A percentile compares a stretch with the other conserved stretches of the same genome.
phyloP scores from a whole-genome alignment of 2,797 vertebrate species.

The Pachyuromys duprasi region DNA sequence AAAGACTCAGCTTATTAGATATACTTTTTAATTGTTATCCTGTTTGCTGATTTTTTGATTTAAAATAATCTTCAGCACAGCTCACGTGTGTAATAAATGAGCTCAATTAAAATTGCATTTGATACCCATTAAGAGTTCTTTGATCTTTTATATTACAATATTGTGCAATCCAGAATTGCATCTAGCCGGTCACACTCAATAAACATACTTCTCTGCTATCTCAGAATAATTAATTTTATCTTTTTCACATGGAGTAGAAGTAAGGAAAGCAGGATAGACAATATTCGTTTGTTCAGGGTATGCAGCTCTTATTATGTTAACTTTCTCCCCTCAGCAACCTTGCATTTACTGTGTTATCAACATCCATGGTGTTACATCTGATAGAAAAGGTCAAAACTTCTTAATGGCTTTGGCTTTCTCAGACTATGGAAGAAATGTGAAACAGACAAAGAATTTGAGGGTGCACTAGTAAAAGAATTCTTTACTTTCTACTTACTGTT shows the following conservation, averaged over 20 bases:
- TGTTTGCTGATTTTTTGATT: slow-evolving; percentile 47
- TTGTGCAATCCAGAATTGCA: slow-evolving; percentile 64
- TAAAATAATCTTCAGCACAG: slow-evolving; percentile 60
- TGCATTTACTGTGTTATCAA: neutral
- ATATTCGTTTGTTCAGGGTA: slow-evolving; percentile 72
- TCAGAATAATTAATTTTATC: slow-evolving; percentile 81
- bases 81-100: slow-evolving; percentile 70
- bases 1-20: slow-evolving; percentile 29
- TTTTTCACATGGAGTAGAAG: slow-evolving; percentile 72
- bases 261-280: slow-evolving; percentile 63
- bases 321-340: neutral
- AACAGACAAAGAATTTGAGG: neutral
- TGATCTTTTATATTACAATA: slow-evolving; percentile 79
- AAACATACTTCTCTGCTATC: slow-evolving; percentile 73
- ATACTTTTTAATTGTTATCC: slow-evolving; percentile 62
- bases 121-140: slow-evolving; percentile 77
- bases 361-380: slow-evolving; percentile 51
- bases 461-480: neutral
- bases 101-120: slow-evolving; percentile 80
- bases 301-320: slow-evolving; percentile 52
- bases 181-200: slow-evolving; percentile 76
- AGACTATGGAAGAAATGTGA: neutral
- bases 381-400: slow-evolving; percentile 17
- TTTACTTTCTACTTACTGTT: neutral
- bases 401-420: neutral